Evolutionary conservation across 1,140 invertebrate species (phyloP).

Genomic region (Drosophila gunungcola): DNA sequence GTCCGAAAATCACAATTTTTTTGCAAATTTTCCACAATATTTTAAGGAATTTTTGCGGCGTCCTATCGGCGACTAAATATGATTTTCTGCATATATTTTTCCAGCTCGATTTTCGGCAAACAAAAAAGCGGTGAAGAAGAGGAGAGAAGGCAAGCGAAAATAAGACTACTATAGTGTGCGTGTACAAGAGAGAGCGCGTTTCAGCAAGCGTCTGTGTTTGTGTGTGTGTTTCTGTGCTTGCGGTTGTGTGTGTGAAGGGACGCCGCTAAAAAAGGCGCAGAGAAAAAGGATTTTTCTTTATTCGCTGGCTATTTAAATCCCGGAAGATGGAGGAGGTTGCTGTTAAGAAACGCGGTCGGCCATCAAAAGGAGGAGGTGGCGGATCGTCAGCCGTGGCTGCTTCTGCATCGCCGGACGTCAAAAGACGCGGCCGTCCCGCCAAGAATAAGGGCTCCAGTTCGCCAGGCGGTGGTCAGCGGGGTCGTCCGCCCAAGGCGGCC

Average conservation of each 20-base stretch:
- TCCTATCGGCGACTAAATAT: neutral
- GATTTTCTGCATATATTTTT: conserved; percentile 16
- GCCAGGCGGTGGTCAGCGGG: conserved; percentile 27
- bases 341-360: conserved; percentile 63
- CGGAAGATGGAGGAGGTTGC: conserved; percentile 54
- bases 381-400: conserved; percentile 5
- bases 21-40: too few relatives aligned
- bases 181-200: conserved; percentile 6
- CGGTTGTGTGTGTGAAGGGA: conserved; percentile 24
- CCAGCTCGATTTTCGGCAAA: conserved; percentile 20
- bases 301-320: conserved; percentile 27
- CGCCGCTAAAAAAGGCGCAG: conserved; percentile 57
- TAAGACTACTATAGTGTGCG: neutral
- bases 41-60: neutral
- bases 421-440: conserved; percentile 61
- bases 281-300: conserved; percentile 44
- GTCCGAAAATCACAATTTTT: neutral
- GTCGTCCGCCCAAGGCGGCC: conserved; percentile 38
- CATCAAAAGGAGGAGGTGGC: conserved; percentile 36
- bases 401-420: neutral
- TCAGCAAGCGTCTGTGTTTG: conserved; percentile 9
- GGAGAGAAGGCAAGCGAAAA: conserved; percentile 11
- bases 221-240: conserved; percentile 1
- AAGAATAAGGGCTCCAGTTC: conserved; percentile 31
- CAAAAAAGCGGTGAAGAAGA: conserved; percentile 1